Evolutionary conservation across 2,888 invertebrate species (phyloP), one percentile per base, ranked within the genome.

Genomic region (Pelosia muscerda): DNA sequence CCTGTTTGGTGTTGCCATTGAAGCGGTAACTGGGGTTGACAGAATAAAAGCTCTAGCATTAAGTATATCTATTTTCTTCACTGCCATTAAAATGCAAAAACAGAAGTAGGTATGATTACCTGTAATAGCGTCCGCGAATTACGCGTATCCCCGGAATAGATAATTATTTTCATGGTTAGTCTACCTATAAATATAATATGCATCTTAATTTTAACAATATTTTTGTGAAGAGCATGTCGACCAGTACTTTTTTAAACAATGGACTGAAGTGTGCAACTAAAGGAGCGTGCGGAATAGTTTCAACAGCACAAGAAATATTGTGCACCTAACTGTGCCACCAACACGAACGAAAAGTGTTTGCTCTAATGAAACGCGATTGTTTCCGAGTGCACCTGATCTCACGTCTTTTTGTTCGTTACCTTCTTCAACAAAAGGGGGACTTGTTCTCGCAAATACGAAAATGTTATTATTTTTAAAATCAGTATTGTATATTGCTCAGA

Each of bases 331-430:
- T 42, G 53, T 55, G 69, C 59, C 59, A 53, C 42, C 42, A 65
- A 72, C 66, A 64, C 38, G 68, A 73, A 66, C 65, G 65, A 67
- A 64, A 75, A 79, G 78, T 77, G 79, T 79, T 75, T 73, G 69
- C 72, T 68, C 71, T 84, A 83, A 86, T 85, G 86, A 84, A 86
- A 85, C 78, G 60, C 81, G 75, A 85, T 86, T 86, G 84, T 83
- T 84, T 72, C 75, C 65, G 65, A 66, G 76, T 74, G 73, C 87
- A 88, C 85, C 86, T 87, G 87, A 75, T 81, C 81, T 77, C 77
- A 64, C 69, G 73, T 74, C 73, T 78, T 70, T 80, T 81, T 81
- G 74, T 74, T 71, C 70, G 63, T 70, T 69, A 73, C 64, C 73
- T 75, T 73, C 69, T 77, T 68, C 74, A 75, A 83, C 78, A 81